Percentiles rank a stretch among this genome's conserved stretches.
These are phyloP conservation scores for Theristus sp. DNA, from an alignment of 2,888 invertebrate genomes.

Conservation along the genomic window DNA sequence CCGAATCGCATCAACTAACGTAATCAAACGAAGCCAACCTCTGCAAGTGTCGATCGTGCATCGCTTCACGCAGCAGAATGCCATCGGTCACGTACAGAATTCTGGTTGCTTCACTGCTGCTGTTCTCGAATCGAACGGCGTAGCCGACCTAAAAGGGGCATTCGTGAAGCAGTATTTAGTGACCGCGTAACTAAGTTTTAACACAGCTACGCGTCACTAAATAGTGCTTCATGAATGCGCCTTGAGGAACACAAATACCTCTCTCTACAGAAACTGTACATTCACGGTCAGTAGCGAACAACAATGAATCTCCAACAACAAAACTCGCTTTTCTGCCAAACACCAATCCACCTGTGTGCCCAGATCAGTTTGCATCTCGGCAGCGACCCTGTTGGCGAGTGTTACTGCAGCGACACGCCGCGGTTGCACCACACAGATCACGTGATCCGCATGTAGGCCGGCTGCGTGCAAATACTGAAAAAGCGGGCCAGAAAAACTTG, in stretches of 20 bases:
- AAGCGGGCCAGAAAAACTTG: background rate
- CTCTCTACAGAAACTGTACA: too few species aligned
- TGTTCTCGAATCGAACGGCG: constrained; percentile 48
- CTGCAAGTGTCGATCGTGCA: constrained; percentile 66
- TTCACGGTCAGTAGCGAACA: too few species aligned
- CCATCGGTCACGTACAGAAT: constrained; percentile 80
- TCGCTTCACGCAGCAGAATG: constrained; percentile 74
- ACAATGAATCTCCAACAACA: too few species aligned
- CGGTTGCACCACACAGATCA: constrained; percentile 74
- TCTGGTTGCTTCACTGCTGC: constrained; percentile 26
- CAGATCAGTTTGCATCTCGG: constrained; percentile 14
- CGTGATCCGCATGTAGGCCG: too few species aligned
- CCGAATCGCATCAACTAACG: background rate
- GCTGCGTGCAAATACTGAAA: background rate
- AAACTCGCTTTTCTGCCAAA: too few species aligned
- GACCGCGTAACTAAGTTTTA: too few species aligned
- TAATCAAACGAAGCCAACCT: constrained; percentile 6
- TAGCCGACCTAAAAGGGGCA: constrained; percentile 69
- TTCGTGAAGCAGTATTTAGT: too few species aligned
- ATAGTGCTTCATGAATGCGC: too few species aligned
- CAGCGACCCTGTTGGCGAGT: constrained; percentile 20
- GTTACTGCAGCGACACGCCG: constrained; percentile 71
- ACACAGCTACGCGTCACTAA: too few species aligned
- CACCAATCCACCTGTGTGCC: too few species aligned
- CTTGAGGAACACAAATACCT: too few species aligned